phyloP scores from a whole-genome alignment of 2,797 vertebrate genomes.

The Enteromius thamalakanensis region DNA sequence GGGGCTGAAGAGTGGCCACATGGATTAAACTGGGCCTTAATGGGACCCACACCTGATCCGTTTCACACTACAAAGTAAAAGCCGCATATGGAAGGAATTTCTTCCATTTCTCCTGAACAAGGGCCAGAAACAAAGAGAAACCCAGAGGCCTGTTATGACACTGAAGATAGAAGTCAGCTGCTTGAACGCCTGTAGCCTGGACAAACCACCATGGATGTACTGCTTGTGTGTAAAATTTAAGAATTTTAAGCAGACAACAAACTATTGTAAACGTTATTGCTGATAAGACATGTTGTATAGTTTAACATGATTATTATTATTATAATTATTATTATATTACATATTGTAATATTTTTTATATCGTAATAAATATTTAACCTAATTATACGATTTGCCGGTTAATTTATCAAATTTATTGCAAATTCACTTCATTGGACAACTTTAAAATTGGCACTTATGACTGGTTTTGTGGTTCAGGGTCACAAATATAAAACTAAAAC shows the following conservation, averaged over 20 bases:
- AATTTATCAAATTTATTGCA: neutral
- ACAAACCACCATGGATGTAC: neutral
- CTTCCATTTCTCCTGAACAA: slow-evolving; percentile 49
- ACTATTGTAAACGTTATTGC: neutral
- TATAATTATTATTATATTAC: too few relatives aligned
- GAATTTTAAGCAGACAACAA: neutral
- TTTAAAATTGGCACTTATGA: too few relatives aligned
- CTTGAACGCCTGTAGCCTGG: neutral
- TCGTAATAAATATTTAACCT: too few relatives aligned
- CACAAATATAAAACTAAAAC: neutral
- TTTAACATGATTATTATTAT: too few relatives aligned
- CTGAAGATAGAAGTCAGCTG: slow-evolving; percentile 60
- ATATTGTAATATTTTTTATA: too few relatives aligned
- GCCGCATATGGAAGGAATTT: slow-evolving; percentile 66
- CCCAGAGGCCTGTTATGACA: slow-evolving; percentile 59
- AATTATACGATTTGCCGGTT: neutral
- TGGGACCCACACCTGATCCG: slow-evolving; percentile 55
- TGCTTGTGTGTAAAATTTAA: neutral
- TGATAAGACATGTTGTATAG: neutral
- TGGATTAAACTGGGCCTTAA: slow-evolving; percentile 52
- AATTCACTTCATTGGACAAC: neutral
- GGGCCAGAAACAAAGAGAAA: slow-evolving; percentile 49
- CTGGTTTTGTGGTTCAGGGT: too few relatives aligned
- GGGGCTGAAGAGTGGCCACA: slow-evolving; percentile 29
- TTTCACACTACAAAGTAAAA: slow-evolving; percentile 65